Evolutionary conservation across 2,888 invertebrate species (phyloP), one percentile per base, ranked within the genome.

Genomic region (Bursaphelenchus okinawaensis): DNA sequence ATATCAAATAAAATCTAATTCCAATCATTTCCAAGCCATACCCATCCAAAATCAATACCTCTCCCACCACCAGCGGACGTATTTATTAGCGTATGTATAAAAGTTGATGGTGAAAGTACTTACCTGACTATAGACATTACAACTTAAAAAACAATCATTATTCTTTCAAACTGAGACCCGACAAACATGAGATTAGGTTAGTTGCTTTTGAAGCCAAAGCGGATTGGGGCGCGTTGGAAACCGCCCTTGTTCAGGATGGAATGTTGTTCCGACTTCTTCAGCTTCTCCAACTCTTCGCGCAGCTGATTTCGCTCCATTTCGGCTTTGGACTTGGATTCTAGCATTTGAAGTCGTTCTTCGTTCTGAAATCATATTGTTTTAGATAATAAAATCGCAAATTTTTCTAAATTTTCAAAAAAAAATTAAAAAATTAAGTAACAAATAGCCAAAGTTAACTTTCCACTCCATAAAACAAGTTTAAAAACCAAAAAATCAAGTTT

Each of bases 211-310:
- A 40, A 40, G 40, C 40, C 40, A 40, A 77, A 69, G 63, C 76
- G 76, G 55, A 80, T 80, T 16, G 77, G 77, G 9, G 79, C 73
- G 12, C 80, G 62, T 8, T 73, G 59, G 12, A 57, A 59, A 6
- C 79, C 78, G 31, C 78, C 79, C 58, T 76, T 81, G 66, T 80
- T 80, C 51, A 81, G 67, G 23, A 81, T 80, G 31, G 75, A 68
- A 58, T 73, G 70, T 62, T 81, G 81, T 67, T 81, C 80, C 55
- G 57, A 71, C 65, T 75, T 75, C 58, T 67, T 67, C 31, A 77
- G 55, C 24, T 71, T 68, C n/a, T 67, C 72, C 52, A 69, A 70
- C 52, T 80, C 75, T 29, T 71, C 68, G 27, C 65, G 64, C 61
- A 81, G 55, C 63, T 70, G 73, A 19, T 67, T 69, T n/a, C 78